Evolutionary conservation across 2,797 vertebrate genomes (phyloP).

Genomic region (Tinamus major): DNA sequence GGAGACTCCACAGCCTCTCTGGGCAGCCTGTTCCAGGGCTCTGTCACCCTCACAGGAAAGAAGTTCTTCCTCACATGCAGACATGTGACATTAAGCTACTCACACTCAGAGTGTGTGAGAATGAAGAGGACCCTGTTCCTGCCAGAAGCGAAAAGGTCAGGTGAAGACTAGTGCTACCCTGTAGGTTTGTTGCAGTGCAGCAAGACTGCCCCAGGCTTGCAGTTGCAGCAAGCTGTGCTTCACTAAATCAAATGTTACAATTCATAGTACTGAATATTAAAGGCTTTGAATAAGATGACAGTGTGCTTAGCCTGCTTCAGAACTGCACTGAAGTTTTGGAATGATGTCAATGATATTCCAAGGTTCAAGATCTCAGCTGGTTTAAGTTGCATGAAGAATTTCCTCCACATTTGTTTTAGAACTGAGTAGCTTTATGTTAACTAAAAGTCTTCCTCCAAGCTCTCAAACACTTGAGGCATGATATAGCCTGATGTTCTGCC

Average conservation of each 20-base stretch:
- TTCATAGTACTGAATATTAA: neutral
- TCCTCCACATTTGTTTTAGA: neutral
- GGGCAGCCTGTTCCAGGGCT: too few species aligned
- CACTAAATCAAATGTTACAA: neutral
- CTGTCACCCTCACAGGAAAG: too few species aligned
- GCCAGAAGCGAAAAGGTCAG: neutral
- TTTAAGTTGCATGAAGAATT: neutral
- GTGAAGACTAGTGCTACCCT: neutral
- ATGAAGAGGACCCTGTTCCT: neutral
- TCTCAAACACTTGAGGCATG: neutral
- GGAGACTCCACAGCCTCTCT: too few species aligned
- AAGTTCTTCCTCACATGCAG: neutral
- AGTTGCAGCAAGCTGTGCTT: neutral
- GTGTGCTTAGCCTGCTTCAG: neutral
- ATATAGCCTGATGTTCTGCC: neutral
- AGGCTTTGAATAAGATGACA: neutral
- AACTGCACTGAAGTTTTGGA: neutral
- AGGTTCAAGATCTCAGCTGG: neutral
- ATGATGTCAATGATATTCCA: neutral
- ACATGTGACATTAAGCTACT: neutral
- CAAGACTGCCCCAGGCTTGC: neutral
- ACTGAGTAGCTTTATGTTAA: neutral
- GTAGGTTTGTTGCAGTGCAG: neutral
- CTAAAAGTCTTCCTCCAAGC: neutral
- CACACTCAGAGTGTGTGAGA: neutral